phyloP scores from a whole-genome alignment of 2,888 invertebrate species.

The Invenusta paracnida region DNA sequence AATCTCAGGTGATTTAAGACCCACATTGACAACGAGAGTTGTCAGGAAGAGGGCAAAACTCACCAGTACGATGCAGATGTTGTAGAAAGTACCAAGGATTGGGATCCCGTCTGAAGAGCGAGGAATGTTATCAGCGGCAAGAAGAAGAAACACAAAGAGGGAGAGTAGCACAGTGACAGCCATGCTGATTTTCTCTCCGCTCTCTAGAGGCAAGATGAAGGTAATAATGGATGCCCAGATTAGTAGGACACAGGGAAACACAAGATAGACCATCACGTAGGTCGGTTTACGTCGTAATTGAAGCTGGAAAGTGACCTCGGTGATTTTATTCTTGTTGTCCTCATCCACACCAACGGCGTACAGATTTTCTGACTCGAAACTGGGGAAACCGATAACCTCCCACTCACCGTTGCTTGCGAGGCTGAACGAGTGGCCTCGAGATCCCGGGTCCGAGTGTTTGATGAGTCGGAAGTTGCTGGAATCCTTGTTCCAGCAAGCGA shows the following conservation, averaged over 20 bases:
- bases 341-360: slow-evolving; percentile 20
- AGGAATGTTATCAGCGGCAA: slow-evolving; percentile 38
- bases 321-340: not conserved
- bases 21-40: slow-evolving; percentile 27
- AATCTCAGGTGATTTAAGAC: slow-evolving; percentile 33
- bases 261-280: slow-evolving; percentile 36
- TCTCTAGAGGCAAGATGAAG: slow-evolving; percentile 9
- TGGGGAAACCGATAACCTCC: slow-evolving; percentile 39
- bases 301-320: slow-evolving; percentile 38
- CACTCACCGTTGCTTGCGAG: slow-evolving; percentile 41
- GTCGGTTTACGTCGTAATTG: slow-evolving; percentile 37
- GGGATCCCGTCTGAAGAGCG: slow-evolving; percentile 36
- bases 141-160: slow-evolving; percentile 39
- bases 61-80: slow-evolving; percentile 33
- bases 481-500: slow-evolving; percentile 39
- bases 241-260: slow-evolving; percentile 40
- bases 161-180: slow-evolving; percentile 36
- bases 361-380: not conserved
- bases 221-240: slow-evolving; percentile 36
- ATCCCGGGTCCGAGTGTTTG: slow-evolving; percentile 28
- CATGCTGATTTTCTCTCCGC: slow-evolving; percentile 36
- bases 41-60: slow-evolving; percentile 17
- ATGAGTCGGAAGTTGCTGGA: slow-evolving; percentile 31
- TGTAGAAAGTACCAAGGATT: slow-evolving; percentile 33
- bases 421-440: slow-evolving; percentile 20